Conservation (phyloP, 1,140 invertebrate genomes). For the Sinonovacula constricta region DNA sequence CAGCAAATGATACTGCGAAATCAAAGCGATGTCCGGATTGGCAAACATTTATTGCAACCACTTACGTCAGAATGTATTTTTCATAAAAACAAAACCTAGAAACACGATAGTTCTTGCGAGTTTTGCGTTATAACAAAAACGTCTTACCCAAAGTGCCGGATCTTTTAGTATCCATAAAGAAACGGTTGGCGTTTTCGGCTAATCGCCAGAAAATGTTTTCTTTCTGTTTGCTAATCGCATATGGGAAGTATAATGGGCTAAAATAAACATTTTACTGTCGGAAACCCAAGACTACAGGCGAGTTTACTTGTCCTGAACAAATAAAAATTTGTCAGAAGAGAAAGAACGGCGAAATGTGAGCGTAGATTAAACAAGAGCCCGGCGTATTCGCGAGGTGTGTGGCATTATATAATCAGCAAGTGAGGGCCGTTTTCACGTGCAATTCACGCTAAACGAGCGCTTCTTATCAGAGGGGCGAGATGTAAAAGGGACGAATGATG, state of each 20-base stretch:
- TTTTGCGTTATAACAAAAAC: not conserved
- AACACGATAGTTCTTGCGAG: conserved; percentile 19
- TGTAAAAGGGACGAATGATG: not conserved
- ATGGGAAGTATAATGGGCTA: conserved; percentile 36
- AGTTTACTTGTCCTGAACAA: conserved; percentile 35
- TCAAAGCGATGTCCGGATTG: too few relatives aligned
- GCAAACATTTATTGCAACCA: not conserved
- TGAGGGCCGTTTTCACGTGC: not conserved
- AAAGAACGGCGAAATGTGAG: conserved; percentile 21
- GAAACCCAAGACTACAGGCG: conserved; percentile 22
- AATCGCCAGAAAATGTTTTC: conserved; percentile 39
- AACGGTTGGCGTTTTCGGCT: not conserved
- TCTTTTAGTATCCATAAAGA: conserved; percentile 10
- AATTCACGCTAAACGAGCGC: not conserved
- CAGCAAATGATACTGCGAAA: too few relatives aligned
- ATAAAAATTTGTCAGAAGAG: conserved; percentile 36
- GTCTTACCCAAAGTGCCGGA: not conserved
- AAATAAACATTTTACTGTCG: conserved; percentile 45
- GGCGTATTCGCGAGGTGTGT: conserved; percentile 23
- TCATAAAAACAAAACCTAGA: conserved; percentile 17
- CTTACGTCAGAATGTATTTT: conserved; percentile 10
- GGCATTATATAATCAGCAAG: conserved; percentile 7
- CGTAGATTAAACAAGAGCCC: conserved; percentile 25
- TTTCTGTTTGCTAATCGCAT: conserved; percentile 36
- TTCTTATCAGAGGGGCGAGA: not conserved